Percentiles rank a stretch among this genome's conserved stretches.
These are phyloP conservation scores for Nomada fabriciana DNA, from an alignment of 2,888 invertebrate species.

Conservation along the genomic window DNA sequence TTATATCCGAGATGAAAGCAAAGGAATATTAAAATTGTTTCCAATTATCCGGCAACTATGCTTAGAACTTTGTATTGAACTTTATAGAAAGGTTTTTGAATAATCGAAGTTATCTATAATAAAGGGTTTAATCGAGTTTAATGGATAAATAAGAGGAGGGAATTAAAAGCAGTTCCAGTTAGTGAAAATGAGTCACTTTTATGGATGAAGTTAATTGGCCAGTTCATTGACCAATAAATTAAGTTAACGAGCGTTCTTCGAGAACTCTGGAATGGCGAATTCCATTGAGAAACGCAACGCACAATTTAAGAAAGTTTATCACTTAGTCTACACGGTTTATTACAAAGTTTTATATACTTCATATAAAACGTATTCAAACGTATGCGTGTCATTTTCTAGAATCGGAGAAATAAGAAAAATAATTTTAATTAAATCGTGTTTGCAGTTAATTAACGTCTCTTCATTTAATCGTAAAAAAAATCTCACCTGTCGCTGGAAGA, in stretches of 20 bases:
- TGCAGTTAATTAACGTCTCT: constrained; percentile 14
- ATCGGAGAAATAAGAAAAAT: too few relatives aligned
- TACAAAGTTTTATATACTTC: neutral
- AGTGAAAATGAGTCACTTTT: constrained; percentile 20
- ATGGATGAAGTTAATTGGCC: constrained; percentile 2
- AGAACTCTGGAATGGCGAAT: neutral
- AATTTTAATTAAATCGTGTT: neutral
- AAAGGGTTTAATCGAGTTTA: neutral
- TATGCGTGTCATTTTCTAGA: neutral
- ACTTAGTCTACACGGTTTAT: neutral
- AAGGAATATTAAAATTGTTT: neutral
- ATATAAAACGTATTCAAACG: neutral
- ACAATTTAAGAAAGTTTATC: neutral
- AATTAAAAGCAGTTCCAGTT: constrained; percentile 3
- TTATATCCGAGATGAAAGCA: too few relatives aligned
- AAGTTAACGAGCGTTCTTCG: neutral
- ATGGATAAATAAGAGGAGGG: constrained; percentile 1
- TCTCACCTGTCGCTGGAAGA: constrained; percentile 23
- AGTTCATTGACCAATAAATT: constrained; percentile 24
- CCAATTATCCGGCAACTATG: neutral
- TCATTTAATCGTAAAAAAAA: constrained; percentile 8
- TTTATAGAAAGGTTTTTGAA: neutral
- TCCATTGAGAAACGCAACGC: neutral
- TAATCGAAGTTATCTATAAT: neutral
- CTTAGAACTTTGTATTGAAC: neutral